Base-by-base conservation (phyloP, 2,888 invertebrate species). In the Oxycera nigricornis region DNA sequence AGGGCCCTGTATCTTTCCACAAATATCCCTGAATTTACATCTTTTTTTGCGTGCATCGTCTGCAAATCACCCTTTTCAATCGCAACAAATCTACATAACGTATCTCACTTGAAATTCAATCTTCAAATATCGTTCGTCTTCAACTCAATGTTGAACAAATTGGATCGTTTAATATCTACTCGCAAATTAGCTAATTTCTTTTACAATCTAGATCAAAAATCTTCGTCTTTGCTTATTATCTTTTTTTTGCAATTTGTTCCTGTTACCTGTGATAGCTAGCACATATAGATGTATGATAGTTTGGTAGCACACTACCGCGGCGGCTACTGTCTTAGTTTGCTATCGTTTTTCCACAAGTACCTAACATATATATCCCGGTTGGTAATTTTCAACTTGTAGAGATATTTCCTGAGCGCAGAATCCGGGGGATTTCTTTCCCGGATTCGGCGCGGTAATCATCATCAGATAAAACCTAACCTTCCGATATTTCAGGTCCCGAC, bases 161-260 rank as follows among this genome's bases (percentile, higher is more conserved):
- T 59, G 59, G 59, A 24, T 59, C 59, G 30, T 59, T 59, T 30
- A 6, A 59, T 59, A 59, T 59, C 30, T 59, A 59, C 30, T 59
- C n/a, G 30, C 59, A 28, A 59, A 59, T 59, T 59, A 59, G 59
- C 59, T 59, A 59, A 59, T 59, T 59, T 59, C 59, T 59, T 30
- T 59, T 59, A 59, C 59, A 28, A 59, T 59, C 59, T 59, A 59
- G 59, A 59, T 59, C 59, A 14, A 59, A 7, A 24, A 9, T 55
- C 17, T 17, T 20, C 17, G 2, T 55, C 22, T 55, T 22, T 55
- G 9, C 14, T 55, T 55, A 9, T 55, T 55, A 2, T 55, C 24
- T 55, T 22, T n/a, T n/a, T 22, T 17, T 20, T 3, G 11, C 14
- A 55, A 55, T 24, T 55, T 55, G 22, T 1, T 20, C n/a, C 20